Evolutionary conservation across 2,888 invertebrate genomes (phyloP), one percentile per base, ranked within the genome.

Genomic region (Dorcus hopei): DNA sequence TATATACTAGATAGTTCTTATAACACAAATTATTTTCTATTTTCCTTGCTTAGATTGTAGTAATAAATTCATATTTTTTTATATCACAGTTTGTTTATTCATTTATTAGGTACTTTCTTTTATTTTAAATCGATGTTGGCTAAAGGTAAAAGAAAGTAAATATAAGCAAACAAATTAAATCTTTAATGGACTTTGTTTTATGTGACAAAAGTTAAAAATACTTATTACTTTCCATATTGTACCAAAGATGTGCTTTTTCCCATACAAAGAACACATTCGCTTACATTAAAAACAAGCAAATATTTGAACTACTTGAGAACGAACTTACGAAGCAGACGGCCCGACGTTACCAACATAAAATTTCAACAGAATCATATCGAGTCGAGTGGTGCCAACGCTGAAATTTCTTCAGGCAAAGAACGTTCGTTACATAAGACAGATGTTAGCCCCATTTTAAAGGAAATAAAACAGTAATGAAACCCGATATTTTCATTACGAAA

Each of bases 391-490:
- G 43, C 3, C n/a, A 19, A 16, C 41, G 39, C 38, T 52, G 52
- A 39, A 38, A 50, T 5, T 45, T 26, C 39, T 50, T 38, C n/a
- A 7, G 1, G 19, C 19, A 19, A 42, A 14, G 14, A 42, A 42
- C 42, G 6, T 42, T 42, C 14, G 23, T n/a, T n/a, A n/a, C 48
- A 19, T 9, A 19, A 38, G 41, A 41, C 52, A 52, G 38, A 38
- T 52, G 52, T 16, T 52, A 11, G 50, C 14, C 23, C 8, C 23
- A 11, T 38, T 50, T 38, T 39, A 40, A 52, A 38, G 39, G 52
- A 52, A 52, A 52, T 52, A 40, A 52, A 52, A 52, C 52, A 52
- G 11, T 16, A 52, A 53, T 47, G 54, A 49, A 38, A 54, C 11
- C 19, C 39, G 9, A 50, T 42, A 49, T 5, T 49, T 23, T 39